These are phyloP conservation scores for Gallinago undulata DNA, from an alignment of 2,113 vertebrate genomes.

Conservation along the genomic window DNA sequence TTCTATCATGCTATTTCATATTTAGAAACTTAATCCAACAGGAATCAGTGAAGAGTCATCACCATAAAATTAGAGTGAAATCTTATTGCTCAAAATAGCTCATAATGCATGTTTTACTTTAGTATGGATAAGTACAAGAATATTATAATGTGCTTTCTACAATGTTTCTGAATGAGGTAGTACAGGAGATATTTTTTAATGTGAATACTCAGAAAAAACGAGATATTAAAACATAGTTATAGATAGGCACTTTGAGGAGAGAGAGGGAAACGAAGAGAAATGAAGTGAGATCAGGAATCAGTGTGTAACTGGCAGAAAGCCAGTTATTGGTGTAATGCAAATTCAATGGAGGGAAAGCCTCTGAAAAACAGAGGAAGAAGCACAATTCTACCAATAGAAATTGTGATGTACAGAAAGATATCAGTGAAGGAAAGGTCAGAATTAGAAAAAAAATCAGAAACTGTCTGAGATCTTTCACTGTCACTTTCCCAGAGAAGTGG, in stretches of 20 bases:
- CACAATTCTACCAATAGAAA: background rate
- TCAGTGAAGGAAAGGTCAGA: background rate
- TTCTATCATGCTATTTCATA: background rate
- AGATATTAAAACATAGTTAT: background rate
- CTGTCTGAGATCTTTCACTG: too few relatives aligned
- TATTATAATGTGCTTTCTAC: background rate
- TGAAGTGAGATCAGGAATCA: background rate
- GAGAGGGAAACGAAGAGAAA: background rate
- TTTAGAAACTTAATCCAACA: background rate
- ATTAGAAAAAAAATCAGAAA: background rate
- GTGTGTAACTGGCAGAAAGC: background rate
- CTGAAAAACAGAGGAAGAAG: background rate
- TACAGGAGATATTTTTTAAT: background rate
- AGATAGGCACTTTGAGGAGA: background rate
- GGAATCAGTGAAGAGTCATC: background rate
- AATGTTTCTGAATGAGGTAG: background rate
- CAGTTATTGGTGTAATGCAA: background rate
- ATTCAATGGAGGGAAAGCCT: background rate
- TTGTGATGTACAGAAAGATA: background rate
- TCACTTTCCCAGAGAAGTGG: background rate
- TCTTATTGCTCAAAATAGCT: background rate
- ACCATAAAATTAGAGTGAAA: background rate
- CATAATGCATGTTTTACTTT: background rate
- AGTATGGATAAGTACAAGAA: background rate
- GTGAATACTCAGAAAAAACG: background rate